Conservation (phyloP, 2,888 invertebrate species). For the Ectemnius lituratus region DNA sequence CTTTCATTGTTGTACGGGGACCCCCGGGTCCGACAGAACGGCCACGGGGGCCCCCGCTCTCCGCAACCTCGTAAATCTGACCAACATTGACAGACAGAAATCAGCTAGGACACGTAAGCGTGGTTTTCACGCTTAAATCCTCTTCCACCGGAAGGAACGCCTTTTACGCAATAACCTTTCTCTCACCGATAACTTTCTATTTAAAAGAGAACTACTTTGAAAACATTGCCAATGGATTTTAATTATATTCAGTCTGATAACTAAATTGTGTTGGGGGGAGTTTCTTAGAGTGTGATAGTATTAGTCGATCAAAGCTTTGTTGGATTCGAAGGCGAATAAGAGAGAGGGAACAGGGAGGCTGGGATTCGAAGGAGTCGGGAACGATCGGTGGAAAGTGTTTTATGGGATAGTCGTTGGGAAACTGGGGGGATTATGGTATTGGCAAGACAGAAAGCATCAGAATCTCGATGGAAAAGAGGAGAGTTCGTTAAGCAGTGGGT, state of each 20-base stretch:
- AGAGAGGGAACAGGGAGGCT: no score
- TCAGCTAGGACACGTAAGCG: slow-evolving; percentile 60
- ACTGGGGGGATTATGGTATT: background rate
- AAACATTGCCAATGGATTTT: no score
- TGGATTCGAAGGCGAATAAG: no score
- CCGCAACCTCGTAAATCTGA: slow-evolving; percentile 72
- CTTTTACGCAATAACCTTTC: no score
- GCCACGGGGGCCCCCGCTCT: slow-evolving; percentile 50
- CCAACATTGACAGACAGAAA: slow-evolving; percentile 69
- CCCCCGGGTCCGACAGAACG: slow-evolving; percentile 63
- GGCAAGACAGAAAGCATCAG: slow-evolving; percentile 15
- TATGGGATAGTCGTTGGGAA: slow-evolving; percentile 11
- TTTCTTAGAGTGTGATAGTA: no score
- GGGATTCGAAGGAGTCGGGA: slow-evolving; percentile 27
- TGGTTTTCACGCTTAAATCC: slow-evolving; percentile 46
- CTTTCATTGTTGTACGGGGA: slow-evolving; percentile 73
- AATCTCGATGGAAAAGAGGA: slow-evolving; percentile 44
- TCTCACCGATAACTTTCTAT: no score
- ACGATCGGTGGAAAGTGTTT: slow-evolving; percentile 36
- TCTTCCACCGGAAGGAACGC: background rate
- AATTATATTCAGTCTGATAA: no score
- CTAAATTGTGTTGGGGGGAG: no score
- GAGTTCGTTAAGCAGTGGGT: slow-evolving; percentile 59
- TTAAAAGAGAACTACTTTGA: no score
- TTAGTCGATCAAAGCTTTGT: no score